phyloP scores from a whole-genome alignment of 1,140 invertebrate genomes.

The Diachasmimorpha longicaudata region DNA sequence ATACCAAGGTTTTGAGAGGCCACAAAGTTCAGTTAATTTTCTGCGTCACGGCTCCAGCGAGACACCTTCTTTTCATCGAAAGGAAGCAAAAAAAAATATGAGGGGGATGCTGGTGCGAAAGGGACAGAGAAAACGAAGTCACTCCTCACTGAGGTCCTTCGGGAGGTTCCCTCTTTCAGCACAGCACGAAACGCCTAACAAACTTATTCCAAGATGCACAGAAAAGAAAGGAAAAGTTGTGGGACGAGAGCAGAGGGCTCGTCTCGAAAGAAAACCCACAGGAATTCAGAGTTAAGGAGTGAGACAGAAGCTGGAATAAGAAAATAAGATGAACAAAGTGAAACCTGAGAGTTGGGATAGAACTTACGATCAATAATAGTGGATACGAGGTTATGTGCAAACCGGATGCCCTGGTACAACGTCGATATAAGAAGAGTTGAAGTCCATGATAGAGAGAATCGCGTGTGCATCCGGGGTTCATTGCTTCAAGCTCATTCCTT shows the following conservation, averaged over 20 bases:
- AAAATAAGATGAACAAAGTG: conserved; percentile 9
- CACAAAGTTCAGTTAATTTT: conserved; percentile 1
- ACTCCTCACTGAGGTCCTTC: background rate
- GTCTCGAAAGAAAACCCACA: conserved; percentile 30
- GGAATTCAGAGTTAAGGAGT: conserved; percentile 12
- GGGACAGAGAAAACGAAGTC: background rate
- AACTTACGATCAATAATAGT: conserved; percentile 34
- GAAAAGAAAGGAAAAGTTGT: conserved; percentile 27
- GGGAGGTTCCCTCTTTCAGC: background rate
- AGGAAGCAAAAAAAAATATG: background rate
- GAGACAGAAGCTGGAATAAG: conserved; percentile 13
- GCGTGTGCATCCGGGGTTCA: conserved; percentile 3
- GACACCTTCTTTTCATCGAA: background rate
- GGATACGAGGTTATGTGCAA: background rate
- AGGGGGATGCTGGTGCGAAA: background rate
- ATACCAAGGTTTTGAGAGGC: background rate
- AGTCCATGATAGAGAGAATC: background rate
- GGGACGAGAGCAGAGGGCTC: conserved; percentile 17
- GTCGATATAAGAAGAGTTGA: background rate
- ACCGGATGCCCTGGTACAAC: background rate
- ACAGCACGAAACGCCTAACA: background rate
- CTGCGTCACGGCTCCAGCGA: background rate
- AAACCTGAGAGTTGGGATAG: conserved; percentile 15
- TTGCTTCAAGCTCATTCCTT: conserved; percentile 4
- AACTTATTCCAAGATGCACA: conserved; percentile 25